phyloP scores from a whole-genome alignment of 2,888 invertebrate genomes.

The Argynnis bischoffii region DNA sequence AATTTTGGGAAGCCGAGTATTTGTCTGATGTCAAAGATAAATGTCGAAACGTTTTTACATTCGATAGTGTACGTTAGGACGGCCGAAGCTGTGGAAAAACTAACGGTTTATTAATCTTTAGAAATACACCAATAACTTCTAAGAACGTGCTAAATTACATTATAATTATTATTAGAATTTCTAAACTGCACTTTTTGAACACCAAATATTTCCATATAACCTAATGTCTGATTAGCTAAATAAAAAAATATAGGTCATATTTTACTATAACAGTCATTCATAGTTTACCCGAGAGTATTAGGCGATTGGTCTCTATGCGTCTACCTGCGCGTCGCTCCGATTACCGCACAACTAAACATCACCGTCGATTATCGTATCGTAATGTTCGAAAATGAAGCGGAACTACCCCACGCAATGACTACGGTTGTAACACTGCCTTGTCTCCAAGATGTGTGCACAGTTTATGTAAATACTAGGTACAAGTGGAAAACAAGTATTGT shows the following conservation, averaged over 20 bases:
- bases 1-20: background rate
- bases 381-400: slow-evolving; percentile 19
- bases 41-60: background rate
- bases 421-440: slow-evolving; percentile 15
- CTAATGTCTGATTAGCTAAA: slow-evolving; percentile 77
- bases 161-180: slow-evolving; percentile 60
- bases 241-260: slow-evolving; percentile 77
- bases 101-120: slow-evolving; percentile 12
- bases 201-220: slow-evolving; percentile 70
- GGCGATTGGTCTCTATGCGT: slow-evolving; percentile 61
- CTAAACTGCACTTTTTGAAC: slow-evolving; percentile 73
- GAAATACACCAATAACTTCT: slow-evolving; percentile 16
- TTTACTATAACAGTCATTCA: slow-evolving; percentile 72
- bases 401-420: slow-evolving; percentile 10
- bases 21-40: background rate
- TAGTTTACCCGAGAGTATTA: slow-evolving; percentile 68
- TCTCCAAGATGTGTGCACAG: slow-evolving; percentile 21
- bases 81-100: background rate
- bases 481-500: slow-evolving; percentile 3
- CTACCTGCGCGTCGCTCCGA: slow-evolving; percentile 27
- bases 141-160: slow-evolving; percentile 44
- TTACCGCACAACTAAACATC: slow-evolving; percentile 24
- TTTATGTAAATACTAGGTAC: slow-evolving; percentile 5
- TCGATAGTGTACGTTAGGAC: background rate
- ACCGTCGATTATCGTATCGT: slow-evolving; percentile 13